Evolutionary conservation across 2,888 invertebrate genomes (phyloP).

Genomic region (Parnassius orleans): DNA sequence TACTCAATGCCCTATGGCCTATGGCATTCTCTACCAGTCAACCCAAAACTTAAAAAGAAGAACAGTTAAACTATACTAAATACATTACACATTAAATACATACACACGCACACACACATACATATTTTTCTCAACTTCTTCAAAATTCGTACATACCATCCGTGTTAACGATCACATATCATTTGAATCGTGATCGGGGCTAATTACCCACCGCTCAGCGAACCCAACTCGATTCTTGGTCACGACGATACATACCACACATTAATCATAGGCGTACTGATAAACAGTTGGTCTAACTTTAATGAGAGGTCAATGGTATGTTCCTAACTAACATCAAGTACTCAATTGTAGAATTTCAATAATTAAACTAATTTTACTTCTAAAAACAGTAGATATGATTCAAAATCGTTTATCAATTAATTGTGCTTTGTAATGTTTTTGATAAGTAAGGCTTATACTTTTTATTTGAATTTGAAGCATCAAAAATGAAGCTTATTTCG

Average conservation of each 20-base stretch:
- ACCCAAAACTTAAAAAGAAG: too few relatives aligned
- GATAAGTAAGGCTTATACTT: too few relatives aligned
- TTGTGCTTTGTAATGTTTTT: too few relatives aligned
- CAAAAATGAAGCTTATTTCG: constrained; percentile 34
- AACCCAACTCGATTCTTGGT: constrained; percentile 41
- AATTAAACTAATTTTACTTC: constrained; percentile 32
- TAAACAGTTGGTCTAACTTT: constrained; percentile 79
- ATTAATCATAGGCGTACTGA: constrained; percentile 76
- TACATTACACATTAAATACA: too few relatives aligned
- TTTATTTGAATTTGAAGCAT: too few relatives aligned
- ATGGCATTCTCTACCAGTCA: too few relatives aligned
- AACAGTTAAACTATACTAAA: too few relatives aligned
- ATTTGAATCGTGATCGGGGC: constrained; percentile 67
- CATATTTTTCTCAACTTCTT: not conserved
- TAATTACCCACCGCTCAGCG: constrained; percentile 63
- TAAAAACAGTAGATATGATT: constrained; percentile 5
- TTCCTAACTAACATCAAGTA: constrained; percentile 35
- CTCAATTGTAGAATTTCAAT: constrained; percentile 33
- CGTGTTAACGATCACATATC: constrained; percentile 69
- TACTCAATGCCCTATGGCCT: too few relatives aligned
- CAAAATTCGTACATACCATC: constrained; percentile 54
- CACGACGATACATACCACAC: constrained; percentile 65
- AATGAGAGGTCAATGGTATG: constrained; percentile 72
- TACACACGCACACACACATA: too few relatives aligned
- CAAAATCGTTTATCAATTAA: constrained; percentile 24